Conservation (phyloP, 2,113 vertebrate genomes). For the Indicator maculatus region DNA sequence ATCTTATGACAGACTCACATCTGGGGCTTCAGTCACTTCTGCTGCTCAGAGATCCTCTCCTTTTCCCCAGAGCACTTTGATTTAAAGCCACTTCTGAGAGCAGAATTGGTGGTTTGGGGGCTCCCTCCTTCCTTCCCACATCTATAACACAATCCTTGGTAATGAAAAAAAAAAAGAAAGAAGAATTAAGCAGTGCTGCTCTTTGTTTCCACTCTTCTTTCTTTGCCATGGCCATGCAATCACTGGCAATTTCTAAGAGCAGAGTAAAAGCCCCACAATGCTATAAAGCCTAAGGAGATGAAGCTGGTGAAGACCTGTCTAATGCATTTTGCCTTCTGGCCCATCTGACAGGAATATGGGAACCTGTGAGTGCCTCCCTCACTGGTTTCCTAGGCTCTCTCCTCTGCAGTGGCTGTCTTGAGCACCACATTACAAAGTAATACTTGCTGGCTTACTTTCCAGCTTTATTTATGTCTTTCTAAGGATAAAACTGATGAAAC, state of each 20-base stretch:
- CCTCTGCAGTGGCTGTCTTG: not conserved
- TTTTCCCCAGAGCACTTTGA: not conserved
- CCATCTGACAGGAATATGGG: not conserved
- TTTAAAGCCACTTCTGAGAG: not conserved
- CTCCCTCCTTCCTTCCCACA: not conserved
- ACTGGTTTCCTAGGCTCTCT: not conserved
- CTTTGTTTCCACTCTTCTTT: not conserved
- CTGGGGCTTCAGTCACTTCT: not conserved
- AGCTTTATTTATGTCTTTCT: conserved; percentile 44
- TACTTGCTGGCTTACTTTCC: conserved; percentile 40
- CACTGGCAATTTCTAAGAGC: not conserved
- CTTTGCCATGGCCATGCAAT: not conserved
- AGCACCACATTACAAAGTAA: conserved; percentile 19
- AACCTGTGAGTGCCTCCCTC: not conserved
- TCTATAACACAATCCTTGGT: not conserved
- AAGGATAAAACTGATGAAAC: conserved; percentile 52
- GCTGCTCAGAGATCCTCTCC: not conserved
- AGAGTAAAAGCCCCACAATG: not conserved
- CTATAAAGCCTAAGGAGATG: not conserved
- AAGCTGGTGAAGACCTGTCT: not conserved
- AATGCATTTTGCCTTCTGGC: not conserved
- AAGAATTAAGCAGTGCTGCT: not conserved
- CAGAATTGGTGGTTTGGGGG: not conserved
- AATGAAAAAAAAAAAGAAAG: not conserved
- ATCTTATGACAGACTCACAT: not conserved